Evolutionary conservation across 2,888 invertebrate genomes (phyloP).

Genomic region (Sclerodermus sp.): DNA sequence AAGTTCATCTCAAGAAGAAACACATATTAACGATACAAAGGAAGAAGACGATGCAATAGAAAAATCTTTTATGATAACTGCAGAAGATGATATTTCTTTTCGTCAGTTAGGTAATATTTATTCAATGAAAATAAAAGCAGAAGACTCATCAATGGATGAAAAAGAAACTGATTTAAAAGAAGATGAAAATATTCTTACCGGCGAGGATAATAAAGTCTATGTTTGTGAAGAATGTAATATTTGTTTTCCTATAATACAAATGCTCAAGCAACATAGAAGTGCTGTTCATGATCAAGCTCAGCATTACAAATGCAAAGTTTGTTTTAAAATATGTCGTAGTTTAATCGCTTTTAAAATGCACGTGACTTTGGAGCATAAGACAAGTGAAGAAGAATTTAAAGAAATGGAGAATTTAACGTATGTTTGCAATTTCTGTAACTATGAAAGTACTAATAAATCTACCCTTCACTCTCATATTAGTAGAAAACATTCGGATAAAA

Average conservation of each 20-base stretch:
- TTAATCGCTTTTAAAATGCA: constrained; percentile 33
- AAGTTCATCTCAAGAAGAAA: background rate
- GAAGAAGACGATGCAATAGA: background rate
- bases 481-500: constrained; percentile 27
- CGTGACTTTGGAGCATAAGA: constrained; percentile 30
- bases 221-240: constrained; percentile 36
- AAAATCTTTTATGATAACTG: background rate
- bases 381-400: constrained; percentile 15
- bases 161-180: constrained; percentile 11
- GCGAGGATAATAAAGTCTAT: constrained; percentile 27
- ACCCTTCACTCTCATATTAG: constrained; percentile 27
- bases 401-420: constrained; percentile 15
- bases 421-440: constrained; percentile 30
- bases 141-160: background rate
- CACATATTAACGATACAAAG: background rate
- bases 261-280: constrained; percentile 29
- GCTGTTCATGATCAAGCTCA: constrained; percentile 23
- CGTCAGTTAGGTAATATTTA: too few species aligned
- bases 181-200: constrained; percentile 19
- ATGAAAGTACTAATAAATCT: constrained; percentile 28
- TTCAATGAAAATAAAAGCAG: background rate
- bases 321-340: constrained; percentile 35
- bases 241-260: constrained; percentile 33
- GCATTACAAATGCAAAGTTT: constrained; percentile 37
- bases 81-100: background rate